Evolutionary conservation across 1,140 invertebrate genomes (phyloP).

Genomic region (Drosophila tropicalis): DNA sequence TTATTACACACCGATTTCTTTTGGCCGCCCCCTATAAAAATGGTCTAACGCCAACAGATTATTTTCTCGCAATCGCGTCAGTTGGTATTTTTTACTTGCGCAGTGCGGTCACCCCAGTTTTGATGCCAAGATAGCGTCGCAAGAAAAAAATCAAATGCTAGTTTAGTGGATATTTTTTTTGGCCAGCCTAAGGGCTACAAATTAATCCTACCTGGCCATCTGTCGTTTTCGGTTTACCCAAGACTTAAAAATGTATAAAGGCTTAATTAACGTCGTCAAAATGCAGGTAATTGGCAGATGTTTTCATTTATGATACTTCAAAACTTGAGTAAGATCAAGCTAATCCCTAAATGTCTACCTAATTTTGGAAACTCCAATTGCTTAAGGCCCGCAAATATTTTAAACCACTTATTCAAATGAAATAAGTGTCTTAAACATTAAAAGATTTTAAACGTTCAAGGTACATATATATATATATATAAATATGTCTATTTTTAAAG

Average conservation of each 20-base stretch:
- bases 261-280: background rate
- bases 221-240: background rate
- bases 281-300: background rate
- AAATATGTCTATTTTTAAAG: too few relatives aligned
- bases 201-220: conserved; percentile 6
- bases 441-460: too few relatives aligned
- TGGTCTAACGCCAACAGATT: background rate
- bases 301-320: background rate
- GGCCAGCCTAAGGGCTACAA: background rate
- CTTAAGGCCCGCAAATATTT: background rate
- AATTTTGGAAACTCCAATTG: background rate
- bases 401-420: too few relatives aligned
- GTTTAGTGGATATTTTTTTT: background rate
- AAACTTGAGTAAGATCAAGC: background rate
- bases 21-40: conserved; percentile 10
- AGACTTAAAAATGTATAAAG: background rate
- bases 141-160: background rate
- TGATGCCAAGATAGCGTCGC: background rate
- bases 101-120: background rate
- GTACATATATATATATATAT: too few relatives aligned
- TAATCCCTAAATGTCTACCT: background rate
- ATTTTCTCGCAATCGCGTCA: background rate
- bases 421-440: too few relatives aligned
- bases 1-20: background rate
- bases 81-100: background rate